Conservation (phyloP, 1,140 invertebrate genomes). For the Thalassaphorura encarpata region DNA sequence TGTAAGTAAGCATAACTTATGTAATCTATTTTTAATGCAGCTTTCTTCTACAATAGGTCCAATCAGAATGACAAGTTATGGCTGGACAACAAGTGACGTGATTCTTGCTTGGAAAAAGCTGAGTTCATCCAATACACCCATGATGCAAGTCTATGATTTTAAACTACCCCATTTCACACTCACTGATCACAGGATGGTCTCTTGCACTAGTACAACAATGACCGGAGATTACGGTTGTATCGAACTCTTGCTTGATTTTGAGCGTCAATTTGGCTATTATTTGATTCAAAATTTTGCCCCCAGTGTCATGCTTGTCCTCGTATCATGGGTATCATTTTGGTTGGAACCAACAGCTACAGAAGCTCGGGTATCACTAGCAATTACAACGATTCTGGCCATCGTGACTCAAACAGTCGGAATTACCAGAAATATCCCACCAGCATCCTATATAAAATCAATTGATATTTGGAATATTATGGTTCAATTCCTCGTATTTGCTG, state of each 20-base stretch:
- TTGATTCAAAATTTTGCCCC: constrained; percentile 46
- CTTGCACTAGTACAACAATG: constrained; percentile 42
- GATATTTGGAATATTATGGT: constrained; percentile 50
- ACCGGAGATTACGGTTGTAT: constrained; percentile 46
- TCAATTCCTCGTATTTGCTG: constrained; percentile 47
- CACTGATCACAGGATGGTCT: constrained; percentile 36
- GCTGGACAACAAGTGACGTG: constrained; percentile 37
- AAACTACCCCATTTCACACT: constrained; percentile 40
- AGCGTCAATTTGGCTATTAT: constrained; percentile 49
- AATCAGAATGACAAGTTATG: constrained; percentile 41
- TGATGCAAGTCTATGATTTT: constrained; percentile 37
- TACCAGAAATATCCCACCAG: constrained; percentile 29
- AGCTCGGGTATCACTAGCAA: constrained; percentile 45
- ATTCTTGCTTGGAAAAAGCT: constrained; percentile 37
- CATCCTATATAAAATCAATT: constrained; percentile 37
- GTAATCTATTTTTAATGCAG: no score
- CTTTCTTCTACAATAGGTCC: no score
- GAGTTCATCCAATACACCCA: no score
- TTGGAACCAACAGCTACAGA: constrained; percentile 46
- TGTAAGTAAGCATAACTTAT: no score
- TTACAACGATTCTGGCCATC: constrained; percentile 48
- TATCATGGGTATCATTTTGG: constrained; percentile 50
- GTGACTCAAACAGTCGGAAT: constrained; percentile 47
- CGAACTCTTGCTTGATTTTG: constrained; percentile 42
- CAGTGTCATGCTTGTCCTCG: constrained; percentile 47